phyloP scores from a whole-genome alignment of 1,140 invertebrate genomes.

The Heterodera carotae region DNA sequence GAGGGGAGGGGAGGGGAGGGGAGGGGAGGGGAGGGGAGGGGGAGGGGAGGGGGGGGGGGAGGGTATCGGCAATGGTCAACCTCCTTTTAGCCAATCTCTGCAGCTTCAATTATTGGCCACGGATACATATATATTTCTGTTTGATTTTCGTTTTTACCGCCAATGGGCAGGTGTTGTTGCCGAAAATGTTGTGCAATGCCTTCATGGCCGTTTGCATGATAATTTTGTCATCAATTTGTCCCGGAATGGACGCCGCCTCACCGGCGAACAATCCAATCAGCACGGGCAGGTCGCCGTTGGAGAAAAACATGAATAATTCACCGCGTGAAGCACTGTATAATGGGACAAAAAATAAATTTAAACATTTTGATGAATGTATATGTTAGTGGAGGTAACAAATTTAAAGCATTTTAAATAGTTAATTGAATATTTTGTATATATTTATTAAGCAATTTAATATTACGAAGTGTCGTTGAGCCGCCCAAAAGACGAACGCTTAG shows the following conservation, averaged over 20 bases:
- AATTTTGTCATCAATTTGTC: conserved; percentile 25
- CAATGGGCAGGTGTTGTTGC: conserved; percentile 34
- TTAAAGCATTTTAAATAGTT: neutral
- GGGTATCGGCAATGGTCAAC: no score
- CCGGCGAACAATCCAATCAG: conserved; percentile 41
- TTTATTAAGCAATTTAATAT: neutral
- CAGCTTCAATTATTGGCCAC: no score
- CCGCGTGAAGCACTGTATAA: conserved; percentile 38
- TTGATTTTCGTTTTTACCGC: conserved; percentile 37
- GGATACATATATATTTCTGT: no score
- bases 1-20: neutral
- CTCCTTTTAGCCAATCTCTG: no score
- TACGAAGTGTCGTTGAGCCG: conserved; percentile 44
- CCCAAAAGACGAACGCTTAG: conserved; percentile 21
- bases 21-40: no score
- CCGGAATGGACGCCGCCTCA: conserved; percentile 29
- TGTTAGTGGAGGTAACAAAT: no score
- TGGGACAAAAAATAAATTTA: conserved; percentile 13
- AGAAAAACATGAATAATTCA: conserved; percentile 46
- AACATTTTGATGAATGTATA: conserved; percentile 6
- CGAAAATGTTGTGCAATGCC: conserved; percentile 39
- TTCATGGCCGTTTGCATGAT: conserved; percentile 37
- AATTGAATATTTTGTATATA: neutral
- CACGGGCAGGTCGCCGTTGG: conserved; percentile 39
- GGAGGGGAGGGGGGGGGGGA: no score